Percentiles rank a stretch among this genome's conserved stretches.
phyloP scores from a whole-genome alignment of 2,888 invertebrate species.

The Anaspis maculata region DNA sequence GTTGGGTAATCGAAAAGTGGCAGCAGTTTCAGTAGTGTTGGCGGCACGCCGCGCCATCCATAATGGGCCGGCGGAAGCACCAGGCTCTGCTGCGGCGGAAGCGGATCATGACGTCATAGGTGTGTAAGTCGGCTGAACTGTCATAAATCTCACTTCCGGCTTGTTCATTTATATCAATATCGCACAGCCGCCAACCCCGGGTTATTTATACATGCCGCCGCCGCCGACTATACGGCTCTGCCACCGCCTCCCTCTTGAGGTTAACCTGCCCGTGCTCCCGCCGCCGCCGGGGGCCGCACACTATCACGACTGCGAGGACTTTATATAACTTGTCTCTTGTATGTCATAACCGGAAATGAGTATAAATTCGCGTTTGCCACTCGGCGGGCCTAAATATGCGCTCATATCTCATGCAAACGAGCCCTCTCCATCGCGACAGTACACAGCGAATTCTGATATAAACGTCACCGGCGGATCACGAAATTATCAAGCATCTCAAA shows the following conservation, averaged over 20 bases:
- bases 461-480: too few relatives aligned
- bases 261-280: slow-evolving; percentile 8
- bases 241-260: slow-evolving; percentile 14
- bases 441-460: too few relatives aligned
- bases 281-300: slow-evolving; percentile 2
- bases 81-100: too few relatives aligned
- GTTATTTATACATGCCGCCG: slow-evolving; percentile 14
- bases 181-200: slow-evolving; percentile 5
- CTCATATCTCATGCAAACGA: too few relatives aligned
- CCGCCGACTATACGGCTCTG: too few relatives aligned
- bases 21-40: too few relatives aligned
- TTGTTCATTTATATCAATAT: slow-evolving; percentile 20
- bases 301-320: slow-evolving; percentile 12
- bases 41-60: too few relatives aligned
- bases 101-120: slow-evolving; percentile 5
- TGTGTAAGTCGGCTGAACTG: slow-evolving; percentile 10
- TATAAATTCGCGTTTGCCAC: slow-evolving; percentile 13
- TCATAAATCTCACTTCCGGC: slow-evolving; percentile 19
- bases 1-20: too few relatives aligned
- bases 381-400: slow-evolving; percentile 9
- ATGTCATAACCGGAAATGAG: slow-evolving; percentile 13
- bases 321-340: slow-evolving; percentile 14
- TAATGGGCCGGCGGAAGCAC: too few relatives aligned
- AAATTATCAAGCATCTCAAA: too few relatives aligned
- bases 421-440: too few relatives aligned